Base-by-base conservation (phyloP, 2,797 vertebrate genomes). In the Euthynnus affinis region DNA sequence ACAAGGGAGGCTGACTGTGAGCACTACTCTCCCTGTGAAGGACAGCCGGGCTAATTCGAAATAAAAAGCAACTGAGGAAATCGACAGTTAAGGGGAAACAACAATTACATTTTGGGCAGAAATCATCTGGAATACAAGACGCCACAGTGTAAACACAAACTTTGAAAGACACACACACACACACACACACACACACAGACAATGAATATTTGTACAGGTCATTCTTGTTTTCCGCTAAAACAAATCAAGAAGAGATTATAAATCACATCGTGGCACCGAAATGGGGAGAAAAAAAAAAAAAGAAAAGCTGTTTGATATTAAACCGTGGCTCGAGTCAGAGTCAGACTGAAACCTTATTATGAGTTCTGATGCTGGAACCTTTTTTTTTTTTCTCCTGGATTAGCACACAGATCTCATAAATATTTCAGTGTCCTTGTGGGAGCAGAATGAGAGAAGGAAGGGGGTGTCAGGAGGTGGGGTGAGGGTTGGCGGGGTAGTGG, bases 391-490 rank as follows among this genome's bases (percentile, higher is more conserved):
- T 27, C 55, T 63, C 6, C 44, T 70, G 76, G 84, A 93, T 89
- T 84, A 88, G 73, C 67, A 60, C 40, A 49, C 64, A 49, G 52
- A 68, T 59, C 71, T 88, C 81, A 90, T 93, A 78, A 87, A 92
- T 92, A 80, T 91, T 91, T 89, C 81, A 89, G 74, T n/a, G 81
- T 84, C 84, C 79, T 87, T 85, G 82, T 65, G 62, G 52, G 44
- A 83, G 77, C 40, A 73, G 76, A 88, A 34, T 64, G 48, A 66
- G 53, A 18, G n/a, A n/a, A n/a, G n/a, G n/a, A n/a, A n/a, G n/a
- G n/a, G n/a, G n/a, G n/a, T n/a, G n/a, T n/a, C n/a, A n/a, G n/a
- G n/a, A n/a, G n/a, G 7, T 49, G 2, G 18, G 17, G 27, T 5
- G 27, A 7, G 18, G 18, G 17, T n/a, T n/a, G n/a, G n/a, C n/a